Evolutionary conservation across 2,113 vertebrate genomes (phyloP), one percentile per base, ranked within the genome.

Genomic region (Corvus moneduloides): DNA sequence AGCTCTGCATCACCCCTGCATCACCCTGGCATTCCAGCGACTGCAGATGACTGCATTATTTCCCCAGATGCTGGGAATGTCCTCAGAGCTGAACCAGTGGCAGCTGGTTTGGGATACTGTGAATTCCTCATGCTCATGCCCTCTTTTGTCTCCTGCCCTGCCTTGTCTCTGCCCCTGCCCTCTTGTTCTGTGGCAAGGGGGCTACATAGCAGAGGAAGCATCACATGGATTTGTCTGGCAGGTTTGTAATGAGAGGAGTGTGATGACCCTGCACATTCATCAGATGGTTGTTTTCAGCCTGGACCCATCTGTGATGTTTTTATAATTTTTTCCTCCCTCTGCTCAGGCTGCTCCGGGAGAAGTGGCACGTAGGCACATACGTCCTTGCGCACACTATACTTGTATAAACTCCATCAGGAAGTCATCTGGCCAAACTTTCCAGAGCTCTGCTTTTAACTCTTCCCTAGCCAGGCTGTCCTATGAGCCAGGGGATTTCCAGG

Each of bases 331-430:
- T 22, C 78, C 84, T 95, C 94, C 84, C 94, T 82, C 74, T 86
- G 89, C 76, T 84, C 84, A 8, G 68, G 89, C 92, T 93, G 95
- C 93, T 94, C 81, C 96, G 92, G 96, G 97, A 93, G 89, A 91
- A 97, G 92, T 93, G 95, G 97, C 97, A 97, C 96, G 96, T 97
- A 97, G 97, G 92, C 97, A 96, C 92, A 94, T 8, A 96, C 44
- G 78, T 93, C 95, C 94, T 93, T 97, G 89, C 4, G 22, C 94
- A 95, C 93, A 81, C 92, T 93, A 64, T 37, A 93, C 89, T 97
- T 97, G 92, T 94, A 94, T 97, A 97, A 97, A 97, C 97, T 97
- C 91, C 90, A 94, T 96, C 97, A 97, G 97, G 96, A 97, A 97
- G 96, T 97, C 95, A 97, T 97, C 95, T 83, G 87, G 96, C 89